Conservation (phyloP, 2,113 vertebrate species). For the Cebidichthys violaceus region DNA sequence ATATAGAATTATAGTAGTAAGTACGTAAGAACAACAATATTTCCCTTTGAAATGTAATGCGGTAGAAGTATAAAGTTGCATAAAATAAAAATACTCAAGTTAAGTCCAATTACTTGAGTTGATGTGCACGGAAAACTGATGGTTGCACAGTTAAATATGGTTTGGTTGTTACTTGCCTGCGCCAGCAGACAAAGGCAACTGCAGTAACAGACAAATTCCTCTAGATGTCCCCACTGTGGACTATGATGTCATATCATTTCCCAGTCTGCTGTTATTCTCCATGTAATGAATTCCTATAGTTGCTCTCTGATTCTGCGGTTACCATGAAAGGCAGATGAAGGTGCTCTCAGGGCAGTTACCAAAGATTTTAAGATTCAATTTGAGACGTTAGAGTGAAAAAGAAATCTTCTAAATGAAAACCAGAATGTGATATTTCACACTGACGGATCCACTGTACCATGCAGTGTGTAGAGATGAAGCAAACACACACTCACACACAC, state of each 20-base stretch:
- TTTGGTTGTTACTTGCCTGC: background rate
- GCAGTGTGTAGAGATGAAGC: background rate
- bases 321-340: conserved; percentile 17
- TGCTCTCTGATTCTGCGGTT: conserved; percentile 59
- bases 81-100: background rate
- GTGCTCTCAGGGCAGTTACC: background rate
- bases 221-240: conserved; percentile 72
- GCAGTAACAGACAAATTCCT: conserved; percentile 59
- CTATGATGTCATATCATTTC: conserved; percentile 71
- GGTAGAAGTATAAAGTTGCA: background rate
- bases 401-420: background rate
- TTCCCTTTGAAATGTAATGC: background rate
- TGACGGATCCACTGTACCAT: background rate
- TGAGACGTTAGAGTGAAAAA: background rate
- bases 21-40: background rate
- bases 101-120: background rate
- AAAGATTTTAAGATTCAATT: background rate
- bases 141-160: background rate
- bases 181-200: conserved; percentile 44
- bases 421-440: background rate
- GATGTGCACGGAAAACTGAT: background rate
- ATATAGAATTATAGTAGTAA: background rate
- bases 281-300: conserved; percentile 42
- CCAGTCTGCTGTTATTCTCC: conserved; percentile 58
- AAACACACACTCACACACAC: conserved; percentile 15